Base-by-base conservation (phyloP, 2,113 vertebrate genomes). In the Antidorcas marsupialis region DNA sequence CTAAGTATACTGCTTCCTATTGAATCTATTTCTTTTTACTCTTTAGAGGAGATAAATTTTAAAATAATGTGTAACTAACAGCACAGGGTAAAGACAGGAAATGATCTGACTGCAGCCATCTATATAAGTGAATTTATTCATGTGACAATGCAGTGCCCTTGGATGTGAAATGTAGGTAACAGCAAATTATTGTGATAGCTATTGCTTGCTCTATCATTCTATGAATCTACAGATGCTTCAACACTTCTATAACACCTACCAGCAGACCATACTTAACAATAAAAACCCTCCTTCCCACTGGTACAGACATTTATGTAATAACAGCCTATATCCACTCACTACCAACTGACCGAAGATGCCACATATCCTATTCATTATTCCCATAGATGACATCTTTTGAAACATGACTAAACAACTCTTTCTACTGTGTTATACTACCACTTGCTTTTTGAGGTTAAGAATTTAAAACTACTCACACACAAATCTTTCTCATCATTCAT, bases 371-470 rank as follows among this genome's bases (percentile, higher is more conserved):
- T 21, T 45, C 86, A 60, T 57, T 71, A 91, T 23, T 30, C 4
- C 8, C 67, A 59, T 25, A 76, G 52, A 30, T n/a, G 39, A n/a
- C 28, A 76, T 15, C 27, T 71, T 95, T 45, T 60, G 12, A 96
- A 92, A 90, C 62, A 88, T 25, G 62, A 76, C 47, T 76, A 79
- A 84, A 45, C 25, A 87, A 67, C 33, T 60, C 47, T 50, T 97
- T 87, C 79, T 95, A 78, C 36, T 45, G 5, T 39, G 33, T 82
- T 82, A 95, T 25, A 57, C 17, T 10, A 27, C 52, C 89, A 74
- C 67, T 62, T 89, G 30, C 5, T 91, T 97, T 95, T 92, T 39
- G n/a, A 71, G n/a, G n/a, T 62, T 52, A 96, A 55, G 5, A 95
- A 64, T 87, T 53, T 88, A 19, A 52, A 94, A 64, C 83, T 28